A percentile compares a stretch with the other conserved stretches of the same genome.
Conservation (phyloP, 2,113 vertebrate genomes). For the Panthera uncia region DNA sequence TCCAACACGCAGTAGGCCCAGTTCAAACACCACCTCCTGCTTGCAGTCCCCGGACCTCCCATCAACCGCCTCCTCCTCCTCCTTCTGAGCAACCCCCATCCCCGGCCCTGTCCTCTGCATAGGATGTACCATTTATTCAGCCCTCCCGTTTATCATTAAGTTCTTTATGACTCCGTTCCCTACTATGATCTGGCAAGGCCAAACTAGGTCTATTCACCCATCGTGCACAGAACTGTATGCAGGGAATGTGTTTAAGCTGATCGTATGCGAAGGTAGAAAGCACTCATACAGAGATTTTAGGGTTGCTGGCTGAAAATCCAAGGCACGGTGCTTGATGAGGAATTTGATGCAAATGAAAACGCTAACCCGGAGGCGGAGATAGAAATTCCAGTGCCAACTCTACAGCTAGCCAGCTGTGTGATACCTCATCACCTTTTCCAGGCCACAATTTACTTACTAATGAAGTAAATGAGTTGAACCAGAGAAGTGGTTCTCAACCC, state of each 20-base stretch:
- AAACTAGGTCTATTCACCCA: neutral
- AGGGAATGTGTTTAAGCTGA: neutral
- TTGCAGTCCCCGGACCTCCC: neutral
- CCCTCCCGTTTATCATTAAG: neutral
- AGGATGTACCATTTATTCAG: too few relatives aligned
- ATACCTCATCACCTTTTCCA: neutral
- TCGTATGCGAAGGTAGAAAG: neutral
- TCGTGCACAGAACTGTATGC: neutral
- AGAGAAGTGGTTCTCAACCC: neutral
- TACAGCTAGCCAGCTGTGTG: neutral
- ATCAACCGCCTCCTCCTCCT: neutral
- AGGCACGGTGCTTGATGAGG: neutral
- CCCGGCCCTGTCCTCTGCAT: accelerated
- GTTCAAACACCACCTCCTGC: neutral
- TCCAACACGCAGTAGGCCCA: accelerated
- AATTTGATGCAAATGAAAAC: neutral
- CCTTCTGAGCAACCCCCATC: too few relatives aligned
- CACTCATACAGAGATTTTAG: neutral
- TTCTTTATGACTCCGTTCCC: neutral
- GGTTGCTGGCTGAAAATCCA: neutral
- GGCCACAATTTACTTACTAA: neutral
- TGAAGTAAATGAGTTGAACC: neutral
- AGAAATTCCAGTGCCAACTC: neutral
- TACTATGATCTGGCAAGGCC: neutral
- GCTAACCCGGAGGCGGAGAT: neutral